Evolutionary conservation across 1,140 invertebrate species (phyloP).

Genomic region (Sitobion miscanthi): DNA sequence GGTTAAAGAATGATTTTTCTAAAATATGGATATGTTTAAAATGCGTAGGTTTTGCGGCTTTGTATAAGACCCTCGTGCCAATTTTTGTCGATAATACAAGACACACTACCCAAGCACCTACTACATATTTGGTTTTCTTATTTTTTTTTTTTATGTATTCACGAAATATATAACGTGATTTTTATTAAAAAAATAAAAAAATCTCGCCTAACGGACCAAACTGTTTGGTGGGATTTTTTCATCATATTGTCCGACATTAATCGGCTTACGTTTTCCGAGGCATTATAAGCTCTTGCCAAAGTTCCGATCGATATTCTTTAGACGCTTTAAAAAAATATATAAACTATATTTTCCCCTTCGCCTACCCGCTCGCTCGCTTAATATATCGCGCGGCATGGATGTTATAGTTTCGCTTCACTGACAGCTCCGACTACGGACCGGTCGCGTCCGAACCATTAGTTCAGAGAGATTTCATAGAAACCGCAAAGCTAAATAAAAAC

Average conservation of each 20-base stretch:
- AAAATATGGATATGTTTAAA: constrained; percentile 21
- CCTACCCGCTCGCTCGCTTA: neutral
- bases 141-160: neutral
- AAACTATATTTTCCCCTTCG: constrained; percentile 29
- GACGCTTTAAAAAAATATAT: constrained; percentile 50
- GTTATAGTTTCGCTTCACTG: constrained; percentile 41
- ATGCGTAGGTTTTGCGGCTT: constrained; percentile 19
- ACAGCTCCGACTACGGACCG: constrained; percentile 1
- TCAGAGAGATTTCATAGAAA: constrained; percentile 37
- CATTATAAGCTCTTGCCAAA: constrained; percentile 56
- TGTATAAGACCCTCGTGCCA: neutral
- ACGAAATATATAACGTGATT: constrained; percentile 23
- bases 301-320: constrained; percentile 49
- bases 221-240: constrained; percentile 53
- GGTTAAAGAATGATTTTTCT: neutral
- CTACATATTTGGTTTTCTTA: constrained; percentile 18
- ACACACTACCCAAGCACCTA: neutral
- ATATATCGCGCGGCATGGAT: constrained; percentile 41
- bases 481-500: constrained; percentile 12
- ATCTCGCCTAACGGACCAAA: constrained; percentile 54
- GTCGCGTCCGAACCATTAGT: constrained; percentile 32
- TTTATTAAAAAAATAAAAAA: constrained; percentile 39
- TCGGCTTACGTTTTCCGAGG: constrained; percentile 46
- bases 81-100: constrained; percentile 1
- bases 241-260: constrained; percentile 54